These are phyloP conservation scores for Procavia capensis DNA, from an alignment of 2,113 vertebrate genomes.

Conservation along the genomic window DNA sequence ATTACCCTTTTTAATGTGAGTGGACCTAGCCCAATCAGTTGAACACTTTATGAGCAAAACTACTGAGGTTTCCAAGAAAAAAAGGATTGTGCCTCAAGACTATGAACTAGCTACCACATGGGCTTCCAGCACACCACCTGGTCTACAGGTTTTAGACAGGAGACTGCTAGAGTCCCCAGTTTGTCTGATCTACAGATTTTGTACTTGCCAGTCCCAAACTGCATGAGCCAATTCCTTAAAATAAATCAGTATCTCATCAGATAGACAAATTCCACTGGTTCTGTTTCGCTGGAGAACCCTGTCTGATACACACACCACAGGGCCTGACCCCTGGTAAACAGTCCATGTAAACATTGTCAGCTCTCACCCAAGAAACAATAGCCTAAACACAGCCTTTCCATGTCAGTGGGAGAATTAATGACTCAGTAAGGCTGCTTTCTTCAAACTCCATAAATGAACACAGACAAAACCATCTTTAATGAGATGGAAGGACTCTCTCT, in stretches of 20 bases:
- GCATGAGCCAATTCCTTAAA: not conserved
- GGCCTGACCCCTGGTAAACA: not conserved
- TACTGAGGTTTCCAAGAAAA: not conserved
- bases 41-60: not conserved
- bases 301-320: not conserved
- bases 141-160: not conserved
- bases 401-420: not conserved
- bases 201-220: not conserved
- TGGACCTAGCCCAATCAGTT: not conserved
- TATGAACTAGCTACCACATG: not conserved
- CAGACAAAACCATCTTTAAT: rapidly evolving
- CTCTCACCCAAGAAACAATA: not conserved
- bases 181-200: not conserved
- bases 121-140: not conserved
- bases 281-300: not conserved
- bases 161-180: not conserved
- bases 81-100: not conserved
- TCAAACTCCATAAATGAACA: rapidly evolving
- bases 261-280: not conserved
- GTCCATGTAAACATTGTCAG: not conserved
- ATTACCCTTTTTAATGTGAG: not conserved
- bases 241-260: not conserved
- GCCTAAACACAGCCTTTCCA: rapidly evolving
- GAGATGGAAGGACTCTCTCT: not conserved
- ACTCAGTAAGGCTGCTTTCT: not conserved